Evolutionary conservation across 2,113 vertebrate genomes (phyloP).

Genomic region (Steatornis caripensis): DNA sequence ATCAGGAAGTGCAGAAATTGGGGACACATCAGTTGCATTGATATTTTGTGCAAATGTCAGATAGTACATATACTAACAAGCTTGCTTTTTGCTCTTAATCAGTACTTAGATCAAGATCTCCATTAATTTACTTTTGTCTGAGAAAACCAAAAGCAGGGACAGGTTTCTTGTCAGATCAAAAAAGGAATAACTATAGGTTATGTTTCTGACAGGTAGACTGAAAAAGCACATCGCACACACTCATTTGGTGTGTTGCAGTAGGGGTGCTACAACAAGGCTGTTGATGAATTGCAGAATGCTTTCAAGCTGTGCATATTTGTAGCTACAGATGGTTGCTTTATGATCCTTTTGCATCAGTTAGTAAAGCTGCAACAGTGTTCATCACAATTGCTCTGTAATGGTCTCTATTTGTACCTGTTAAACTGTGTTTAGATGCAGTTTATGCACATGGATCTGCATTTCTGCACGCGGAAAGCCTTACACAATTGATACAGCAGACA

Average conservation of each 20-base stretch:
- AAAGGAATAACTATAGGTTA: neutral
- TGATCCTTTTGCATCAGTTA: neutral
- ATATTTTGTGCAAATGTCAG: neutral
- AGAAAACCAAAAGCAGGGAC: neutral
- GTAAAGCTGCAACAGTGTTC: neutral
- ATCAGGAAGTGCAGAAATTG: neutral
- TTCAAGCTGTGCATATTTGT: neutral
- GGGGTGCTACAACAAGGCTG: neutral
- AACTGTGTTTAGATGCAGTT: neutral
- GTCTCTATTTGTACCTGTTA: neutral
- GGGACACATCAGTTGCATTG: neutral
- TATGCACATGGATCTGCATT: neutral
- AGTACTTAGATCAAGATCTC: neutral
- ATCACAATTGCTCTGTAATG: neutral
- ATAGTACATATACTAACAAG: neutral
- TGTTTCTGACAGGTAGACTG: neutral
- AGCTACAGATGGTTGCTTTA: neutral
- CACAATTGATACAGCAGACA: neutral
- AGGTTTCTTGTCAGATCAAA: neutral
- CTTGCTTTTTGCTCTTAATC: neutral
- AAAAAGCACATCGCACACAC: neutral
- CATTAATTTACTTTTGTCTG: neutral
- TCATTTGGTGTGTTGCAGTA: neutral
- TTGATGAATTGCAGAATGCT: neutral
- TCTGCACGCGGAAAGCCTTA: neutral